These are phyloP conservation scores for Syngnathus typhle DNA, from an alignment of 2,113 vertebrate genomes.

Conservation along the genomic window DNA sequence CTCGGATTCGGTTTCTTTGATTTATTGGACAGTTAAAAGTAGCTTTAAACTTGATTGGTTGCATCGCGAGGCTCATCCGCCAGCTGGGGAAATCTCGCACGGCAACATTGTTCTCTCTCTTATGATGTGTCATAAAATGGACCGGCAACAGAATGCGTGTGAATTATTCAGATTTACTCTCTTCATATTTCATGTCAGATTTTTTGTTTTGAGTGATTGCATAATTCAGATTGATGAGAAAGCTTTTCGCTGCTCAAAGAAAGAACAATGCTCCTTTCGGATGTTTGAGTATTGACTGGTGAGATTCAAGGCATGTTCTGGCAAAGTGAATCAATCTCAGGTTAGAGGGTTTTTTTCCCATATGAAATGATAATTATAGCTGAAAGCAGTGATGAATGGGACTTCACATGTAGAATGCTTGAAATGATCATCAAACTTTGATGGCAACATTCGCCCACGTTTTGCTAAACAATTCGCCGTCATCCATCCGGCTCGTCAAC, in stretches of 20 bases:
- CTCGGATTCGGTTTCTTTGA: conserved; percentile 19
- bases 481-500: neutral
- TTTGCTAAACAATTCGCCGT: neutral
- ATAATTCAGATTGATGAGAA: conserved; percentile 1
- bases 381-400: neutral
- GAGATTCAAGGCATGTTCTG: neutral
- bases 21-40: conserved; percentile 36
- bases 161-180: conserved; percentile 6
- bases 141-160: conserved; percentile 3
- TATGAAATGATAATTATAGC: neutral
- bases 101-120: conserved; percentile 1
- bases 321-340: neutral
- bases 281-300: neutral
- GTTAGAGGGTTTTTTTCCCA: neutral
- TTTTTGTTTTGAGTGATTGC: conserved; percentile 5
- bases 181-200: conserved; percentile 7
- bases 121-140: conserved; percentile 1
- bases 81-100: conserved; percentile 30
- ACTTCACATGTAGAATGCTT: neutral
- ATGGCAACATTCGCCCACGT: neutral
- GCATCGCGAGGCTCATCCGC: conserved; percentile 7
- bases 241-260: neutral
- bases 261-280: neutral
- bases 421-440: neutral
- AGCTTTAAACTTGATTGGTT: conserved; percentile 38